Percentiles rank a stretch among this genome's conserved stretches.
phyloP scores from a whole-genome alignment of 2,113 vertebrate genomes.

The Cercopithecus mona region DNA sequence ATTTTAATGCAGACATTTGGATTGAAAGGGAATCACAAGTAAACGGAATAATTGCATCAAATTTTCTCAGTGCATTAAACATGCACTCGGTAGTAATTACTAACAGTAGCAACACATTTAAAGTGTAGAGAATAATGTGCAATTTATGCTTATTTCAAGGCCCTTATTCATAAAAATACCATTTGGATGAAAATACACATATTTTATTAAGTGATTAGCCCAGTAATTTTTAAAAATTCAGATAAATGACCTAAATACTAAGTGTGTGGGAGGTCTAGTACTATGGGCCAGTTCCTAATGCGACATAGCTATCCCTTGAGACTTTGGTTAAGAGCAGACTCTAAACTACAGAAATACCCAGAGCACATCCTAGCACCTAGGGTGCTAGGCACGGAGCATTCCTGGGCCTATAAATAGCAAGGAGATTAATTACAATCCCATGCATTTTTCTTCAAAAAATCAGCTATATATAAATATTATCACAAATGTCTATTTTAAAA shows the following conservation, averaged over 20 bases:
- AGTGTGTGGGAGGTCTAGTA: slow-evolving; percentile 33
- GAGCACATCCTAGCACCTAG: neutral
- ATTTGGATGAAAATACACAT: slow-evolving; percentile 70
- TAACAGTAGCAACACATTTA: slow-evolving; percentile 67
- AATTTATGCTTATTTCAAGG: slow-evolving; percentile 72
- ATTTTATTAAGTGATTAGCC: slow-evolving; percentile 68
- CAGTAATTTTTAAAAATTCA: slow-evolving; percentile 33
- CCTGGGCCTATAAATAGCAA: neutral
- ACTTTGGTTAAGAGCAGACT: slow-evolving; percentile 13
- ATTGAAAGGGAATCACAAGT: slow-evolving; percentile 72
- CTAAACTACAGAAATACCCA: slow-evolving; percentile 6
- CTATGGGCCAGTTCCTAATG: neutral
- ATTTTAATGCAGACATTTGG: slow-evolving; percentile 71
- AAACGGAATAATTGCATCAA: slow-evolving; percentile 76
- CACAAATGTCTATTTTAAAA: slow-evolving; percentile 29
- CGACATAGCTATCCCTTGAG: neutral
- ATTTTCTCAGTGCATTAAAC: slow-evolving; percentile 74
- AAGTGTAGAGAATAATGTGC: slow-evolving; percentile 73
- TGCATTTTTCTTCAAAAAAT: slow-evolving; percentile 34
- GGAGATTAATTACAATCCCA: neutral
- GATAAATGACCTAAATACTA: slow-evolving; percentile 71
- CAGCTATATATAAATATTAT: slow-evolving; percentile 12
- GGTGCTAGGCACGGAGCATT: neutral
- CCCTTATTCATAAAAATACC: slow-evolving; percentile 71
- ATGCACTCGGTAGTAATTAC: slow-evolving; percentile 74